Base-by-base conservation (phyloP, 1,140 invertebrate genomes). In the Drosophila tropicalis region DNA sequence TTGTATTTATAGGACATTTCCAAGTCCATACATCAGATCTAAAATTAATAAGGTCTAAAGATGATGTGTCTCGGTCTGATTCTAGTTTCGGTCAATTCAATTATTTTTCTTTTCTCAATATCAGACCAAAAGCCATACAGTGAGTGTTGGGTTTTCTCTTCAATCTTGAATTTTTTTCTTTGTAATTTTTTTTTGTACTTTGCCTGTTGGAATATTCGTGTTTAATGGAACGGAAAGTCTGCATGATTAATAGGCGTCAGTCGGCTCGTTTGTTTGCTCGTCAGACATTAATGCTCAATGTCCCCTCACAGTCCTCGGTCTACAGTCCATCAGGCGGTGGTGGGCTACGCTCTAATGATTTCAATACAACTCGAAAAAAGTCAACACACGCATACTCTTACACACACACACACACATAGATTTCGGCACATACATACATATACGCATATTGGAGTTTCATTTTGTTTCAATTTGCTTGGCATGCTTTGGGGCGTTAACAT, bases 161-260 rank as follows among this genome's bases (percentile, higher is more conserved):
- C 19, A 22, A 6, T 10, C 9, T 17, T 47, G 15, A 3, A 19
- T 51, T 22, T 19, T 51, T 17, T 51, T 51, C 17, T 40, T 36
- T 13, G 25, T 61, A 5, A 5, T 6, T 12, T 12, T 17, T 6
- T 39, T 32, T 61, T 65, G 6, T 51, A 22, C 17, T 51, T 51
- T 51, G 64, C 55, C 72, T 70, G 76, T 78, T 80, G 84, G 78
- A 79, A 79, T 73, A 73, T 73, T 76, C 67, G 80, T 89, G 84
- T 73, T 70, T 89, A 89, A 89, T 89, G 84, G 84, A 72, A 81
- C 80, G 84, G 83, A 78, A 89, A 89, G 84, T 81, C 84, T 81
- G 84, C 84, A 89, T 89, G 84, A 89, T 89, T 89, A 89, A 89
- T 89, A 89, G 84, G 85, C 84, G 73, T 78, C 84, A 80, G 80